phyloP scores from a whole-genome alignment of 2,888 invertebrate genomes.

The Leucophora obtusa region DNA sequence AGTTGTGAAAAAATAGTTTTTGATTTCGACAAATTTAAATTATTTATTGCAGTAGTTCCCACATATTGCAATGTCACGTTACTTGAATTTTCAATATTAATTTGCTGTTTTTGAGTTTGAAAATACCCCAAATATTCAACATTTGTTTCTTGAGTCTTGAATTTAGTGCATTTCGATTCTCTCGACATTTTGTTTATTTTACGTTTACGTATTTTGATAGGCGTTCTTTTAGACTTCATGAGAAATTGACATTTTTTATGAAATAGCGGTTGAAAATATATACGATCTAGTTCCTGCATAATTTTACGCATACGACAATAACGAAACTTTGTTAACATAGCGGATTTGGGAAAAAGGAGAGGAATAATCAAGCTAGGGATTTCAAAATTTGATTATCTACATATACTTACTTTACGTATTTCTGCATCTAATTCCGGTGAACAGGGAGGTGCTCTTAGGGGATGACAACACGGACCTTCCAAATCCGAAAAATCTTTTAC shows the following conservation, averaged over 20 bases:
- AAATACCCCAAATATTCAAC: not conserved
- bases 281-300: conserved; percentile 74
- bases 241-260: conserved; percentile 64
- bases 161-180: not conserved
- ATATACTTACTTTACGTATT: conserved; percentile 72
- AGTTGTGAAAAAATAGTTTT: not conserved
- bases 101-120: not conserved
- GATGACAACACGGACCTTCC: conserved; percentile 78
- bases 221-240: conserved; percentile 31
- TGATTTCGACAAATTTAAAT: not conserved
- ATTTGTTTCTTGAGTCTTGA: not conserved
- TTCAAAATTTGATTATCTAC: not conserved
- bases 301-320: conserved; percentile 72
- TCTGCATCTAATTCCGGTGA: conserved; percentile 82
- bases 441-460: conserved; percentile 83
- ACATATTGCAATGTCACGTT: conserved; percentile 24
- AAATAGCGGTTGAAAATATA: conserved; percentile 74
- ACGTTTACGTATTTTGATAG: conserved; percentile 35
- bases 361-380: not conserved
- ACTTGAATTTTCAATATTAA: not conserved
- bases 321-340: conserved; percentile 68
- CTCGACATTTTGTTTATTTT: conserved; percentile 14
- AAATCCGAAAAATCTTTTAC: conserved; percentile 73
- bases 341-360: not conserved
- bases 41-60: not conserved